phyloP scores from a whole-genome alignment of 1,140 invertebrate genomes.

The Pseudomyrmex flavicornis region DNA sequence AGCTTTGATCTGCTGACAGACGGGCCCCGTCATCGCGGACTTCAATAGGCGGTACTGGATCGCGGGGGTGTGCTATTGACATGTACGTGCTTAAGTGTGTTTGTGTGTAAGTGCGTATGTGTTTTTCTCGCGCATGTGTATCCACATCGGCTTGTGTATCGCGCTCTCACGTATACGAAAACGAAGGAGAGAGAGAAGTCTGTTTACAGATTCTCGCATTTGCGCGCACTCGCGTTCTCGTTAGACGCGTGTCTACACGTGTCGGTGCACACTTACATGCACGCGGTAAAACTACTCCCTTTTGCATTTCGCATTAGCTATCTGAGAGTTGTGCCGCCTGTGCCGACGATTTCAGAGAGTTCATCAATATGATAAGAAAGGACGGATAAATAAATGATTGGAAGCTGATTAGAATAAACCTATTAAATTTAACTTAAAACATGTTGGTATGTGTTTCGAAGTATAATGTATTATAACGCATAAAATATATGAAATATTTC shows the following conservation, averaged over 20 bases:
- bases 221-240: slow-evolving; percentile 39
- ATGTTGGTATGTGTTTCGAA: too few relatives aligned
- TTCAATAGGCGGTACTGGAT: slow-evolving; percentile 80
- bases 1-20: slow-evolving; percentile 85
- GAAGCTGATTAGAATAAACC: slow-evolving; percentile 5
- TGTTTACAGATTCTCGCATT: slow-evolving; percentile 28
- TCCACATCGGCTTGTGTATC: slow-evolving; percentile 31
- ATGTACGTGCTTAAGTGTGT: slow-evolving; percentile 53
- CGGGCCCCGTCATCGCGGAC: slow-evolving; percentile 84
- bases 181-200: slow-evolving; percentile 10
- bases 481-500: background rate
- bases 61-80: slow-evolving; percentile 74
- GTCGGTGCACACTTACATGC: slow-evolving; percentile 27
- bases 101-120: slow-evolving; percentile 1
- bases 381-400: slow-evolving; percentile 25
- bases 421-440: background rate
- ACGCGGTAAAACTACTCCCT: slow-evolving; percentile 54
- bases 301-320: slow-evolving; percentile 72
- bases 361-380: slow-evolving; percentile 36
- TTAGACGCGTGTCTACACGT: slow-evolving; percentile 52
- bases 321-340: slow-evolving; percentile 37
- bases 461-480: background rate
- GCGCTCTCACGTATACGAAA: slow-evolving; percentile 17
- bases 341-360: slow-evolving; percentile 18
- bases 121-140: slow-evolving; percentile 29